phyloP scores from a whole-genome alignment of 2,888 invertebrate species.

The Drosophila neonasuta region DNA sequence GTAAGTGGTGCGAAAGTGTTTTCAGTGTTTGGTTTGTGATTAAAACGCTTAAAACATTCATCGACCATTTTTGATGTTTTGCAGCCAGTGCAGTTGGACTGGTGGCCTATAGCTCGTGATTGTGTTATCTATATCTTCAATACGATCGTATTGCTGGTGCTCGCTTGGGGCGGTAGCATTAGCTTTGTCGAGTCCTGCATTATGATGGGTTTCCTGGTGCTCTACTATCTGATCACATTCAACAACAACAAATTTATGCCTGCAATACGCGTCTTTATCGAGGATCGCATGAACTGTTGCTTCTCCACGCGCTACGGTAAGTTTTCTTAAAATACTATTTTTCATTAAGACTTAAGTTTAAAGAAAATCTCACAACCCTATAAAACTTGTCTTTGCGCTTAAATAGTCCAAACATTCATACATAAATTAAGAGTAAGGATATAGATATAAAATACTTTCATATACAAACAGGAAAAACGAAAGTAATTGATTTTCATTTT shows the following conservation, averaged over 20 bases:
- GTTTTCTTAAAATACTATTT: neutral
- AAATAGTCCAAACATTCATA: no score
- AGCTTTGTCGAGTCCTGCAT: constrained; percentile 90
- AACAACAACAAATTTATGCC: constrained; percentile 85
- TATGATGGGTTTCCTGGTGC: constrained; percentile 88
- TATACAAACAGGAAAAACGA: no score
- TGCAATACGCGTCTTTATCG: constrained; percentile 79
- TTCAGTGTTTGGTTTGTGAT: neutral
- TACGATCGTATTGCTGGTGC: constrained; percentile 86
- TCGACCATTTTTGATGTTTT: constrained; percentile 41
- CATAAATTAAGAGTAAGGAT: no score
- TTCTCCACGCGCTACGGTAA: constrained; percentile 81
- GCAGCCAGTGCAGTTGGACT: constrained; percentile 89
- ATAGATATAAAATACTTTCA: no score
- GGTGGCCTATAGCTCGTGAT: constrained; percentile 92
- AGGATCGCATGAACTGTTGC: constrained; percentile 81
- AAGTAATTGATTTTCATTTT: no score
- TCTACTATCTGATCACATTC: constrained; percentile 89
- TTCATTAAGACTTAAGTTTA: neutral
- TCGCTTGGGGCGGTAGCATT: constrained; percentile 91
- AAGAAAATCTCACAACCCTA: no score
- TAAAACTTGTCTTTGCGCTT: no score
- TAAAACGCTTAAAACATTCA: neutral
- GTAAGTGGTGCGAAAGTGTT: constrained; percentile 82
- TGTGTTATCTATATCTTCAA: constrained; percentile 89